Evolutionary conservation across 2,797 vertebrate genomes (phyloP).

Genomic region (Martes flavigula): DNA sequence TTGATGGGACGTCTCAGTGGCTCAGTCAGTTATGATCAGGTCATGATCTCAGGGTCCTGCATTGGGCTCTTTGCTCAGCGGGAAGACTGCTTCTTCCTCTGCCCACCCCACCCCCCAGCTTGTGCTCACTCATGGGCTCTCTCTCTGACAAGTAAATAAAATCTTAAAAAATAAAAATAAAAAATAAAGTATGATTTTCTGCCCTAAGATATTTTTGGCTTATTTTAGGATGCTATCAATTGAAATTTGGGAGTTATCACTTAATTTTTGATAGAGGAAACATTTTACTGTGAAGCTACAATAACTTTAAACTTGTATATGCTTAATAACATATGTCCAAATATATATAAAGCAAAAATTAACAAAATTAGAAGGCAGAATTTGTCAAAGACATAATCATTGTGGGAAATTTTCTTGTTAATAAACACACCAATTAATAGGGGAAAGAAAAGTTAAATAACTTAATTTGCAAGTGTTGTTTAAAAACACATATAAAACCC

Average conservation of each 20-base stretch:
- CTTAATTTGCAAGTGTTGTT: not conserved
- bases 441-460: not conserved
- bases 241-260: not conserved
- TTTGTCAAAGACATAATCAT: conserved; percentile 7
- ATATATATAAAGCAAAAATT: not conserved
- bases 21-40: too few species aligned
- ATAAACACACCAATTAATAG: not conserved
- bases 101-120: too few species aligned
- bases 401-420: not conserved
- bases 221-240: not conserved
- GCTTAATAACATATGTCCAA: not conserved
- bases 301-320: conserved; percentile 4
- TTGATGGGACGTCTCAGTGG: not conserved
- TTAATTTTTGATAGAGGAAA: not conserved
- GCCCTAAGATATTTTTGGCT: not conserved
- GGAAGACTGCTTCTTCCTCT: too few species aligned
- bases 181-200: not conserved
- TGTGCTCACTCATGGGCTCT: too few species aligned
- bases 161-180: not conserved
- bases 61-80: too few species aligned
- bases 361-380: not conserved
- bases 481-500: not conserved
- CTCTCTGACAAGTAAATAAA: too few species aligned
- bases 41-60: too few species aligned
- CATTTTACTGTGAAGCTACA: not conserved